Conservation (phyloP, 2,888 invertebrate species). For the Agrilus cyanescens region DNA sequence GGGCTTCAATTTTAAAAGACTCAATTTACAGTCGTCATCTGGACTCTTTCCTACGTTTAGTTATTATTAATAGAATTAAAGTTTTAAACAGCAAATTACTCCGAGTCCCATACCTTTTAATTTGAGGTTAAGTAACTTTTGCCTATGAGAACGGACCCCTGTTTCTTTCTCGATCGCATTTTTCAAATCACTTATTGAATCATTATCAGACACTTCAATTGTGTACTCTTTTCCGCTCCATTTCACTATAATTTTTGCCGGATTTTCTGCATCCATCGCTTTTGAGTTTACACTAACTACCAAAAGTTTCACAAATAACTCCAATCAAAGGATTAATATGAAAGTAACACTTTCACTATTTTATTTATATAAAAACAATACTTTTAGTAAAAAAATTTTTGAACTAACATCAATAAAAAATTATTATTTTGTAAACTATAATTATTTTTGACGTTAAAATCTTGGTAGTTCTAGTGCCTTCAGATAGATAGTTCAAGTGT, state of each 20-base stretch:
- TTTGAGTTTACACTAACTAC: no score
- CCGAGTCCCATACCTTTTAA: constrained; percentile 58
- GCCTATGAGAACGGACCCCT: constrained; percentile 82
- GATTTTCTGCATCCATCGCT: constrained; percentile 21
- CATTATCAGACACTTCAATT: constrained; percentile 63
- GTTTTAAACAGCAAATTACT: background rate
- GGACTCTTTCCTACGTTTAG: constrained; percentile 63
- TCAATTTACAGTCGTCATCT: constrained; percentile 65
- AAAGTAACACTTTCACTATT: no score
- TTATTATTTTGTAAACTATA: no score
- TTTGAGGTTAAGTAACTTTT: constrained; percentile 87
- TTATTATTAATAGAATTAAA: background rate
- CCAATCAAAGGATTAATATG: no score
- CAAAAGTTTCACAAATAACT: no score
- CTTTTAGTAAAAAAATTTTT: no score
- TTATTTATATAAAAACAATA: no score
- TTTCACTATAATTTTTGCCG: constrained; percentile 60
- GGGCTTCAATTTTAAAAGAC: constrained; percentile 66
- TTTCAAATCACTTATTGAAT: constrained; percentile 75
- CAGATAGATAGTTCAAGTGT: no score
- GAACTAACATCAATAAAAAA: no score
- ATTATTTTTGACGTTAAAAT: no score
- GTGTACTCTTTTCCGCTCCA: constrained; percentile 89
- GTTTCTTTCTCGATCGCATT: constrained; percentile 77
- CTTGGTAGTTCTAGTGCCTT: no score